Evolutionary conservation across 2,113 vertebrate species (phyloP).

Genomic region (Uria aalge): DNA sequence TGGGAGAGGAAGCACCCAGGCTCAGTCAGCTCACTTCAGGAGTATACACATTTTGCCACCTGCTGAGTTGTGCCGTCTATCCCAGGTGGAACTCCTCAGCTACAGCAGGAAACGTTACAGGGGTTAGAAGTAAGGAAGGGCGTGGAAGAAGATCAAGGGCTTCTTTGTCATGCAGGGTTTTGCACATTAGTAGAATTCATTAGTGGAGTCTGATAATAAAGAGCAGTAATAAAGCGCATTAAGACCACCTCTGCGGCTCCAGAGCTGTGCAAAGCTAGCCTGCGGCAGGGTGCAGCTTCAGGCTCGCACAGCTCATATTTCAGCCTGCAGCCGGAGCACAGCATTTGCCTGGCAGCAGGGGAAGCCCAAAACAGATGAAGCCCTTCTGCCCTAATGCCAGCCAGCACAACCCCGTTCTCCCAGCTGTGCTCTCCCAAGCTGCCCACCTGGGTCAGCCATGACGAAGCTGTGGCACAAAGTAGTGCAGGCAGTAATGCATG

Average conservation of each 20-base stretch:
- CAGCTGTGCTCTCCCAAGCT: not conserved
- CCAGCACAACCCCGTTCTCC: not conserved
- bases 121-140: not conserved
- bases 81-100: not conserved
- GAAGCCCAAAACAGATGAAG: not conserved
- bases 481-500: not conserved
- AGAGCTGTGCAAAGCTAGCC: not conserved
- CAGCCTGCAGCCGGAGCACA: not conserved
- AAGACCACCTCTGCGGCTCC: not conserved
- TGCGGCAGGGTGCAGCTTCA: not conserved
- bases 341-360: not conserved
- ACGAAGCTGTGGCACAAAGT: not conserved
- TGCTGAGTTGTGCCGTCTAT: not conserved
- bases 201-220: not conserved
- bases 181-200: not conserved
- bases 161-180: not conserved
- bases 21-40: not conserved
- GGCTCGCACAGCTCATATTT: not conserved
- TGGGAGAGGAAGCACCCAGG: not conserved
- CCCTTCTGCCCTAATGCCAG: not conserved
- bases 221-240: not conserved
- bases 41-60: not conserved
- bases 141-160: not conserved
- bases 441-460: not conserved
- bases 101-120: not conserved